These are phyloP conservation scores for Atopsyche davidsoni DNA, from an alignment of 1,140 invertebrate genomes.

Conservation along the genomic window DNA sequence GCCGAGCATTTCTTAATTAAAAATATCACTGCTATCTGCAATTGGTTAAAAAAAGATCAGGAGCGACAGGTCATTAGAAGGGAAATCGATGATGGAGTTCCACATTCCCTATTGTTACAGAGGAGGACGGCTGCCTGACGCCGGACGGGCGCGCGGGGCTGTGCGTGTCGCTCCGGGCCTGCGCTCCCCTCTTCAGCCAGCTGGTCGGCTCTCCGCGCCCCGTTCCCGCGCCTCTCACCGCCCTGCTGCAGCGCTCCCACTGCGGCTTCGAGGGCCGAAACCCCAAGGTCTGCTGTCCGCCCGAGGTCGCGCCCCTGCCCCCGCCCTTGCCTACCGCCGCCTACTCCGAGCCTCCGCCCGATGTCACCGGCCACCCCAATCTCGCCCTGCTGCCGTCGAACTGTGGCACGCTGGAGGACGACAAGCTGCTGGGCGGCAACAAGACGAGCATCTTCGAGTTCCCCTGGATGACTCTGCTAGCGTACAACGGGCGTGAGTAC, in stretches of 20 bases:
- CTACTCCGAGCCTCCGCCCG: constrained; percentile 32
- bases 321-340: background rate
- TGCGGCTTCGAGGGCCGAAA: constrained; percentile 49
- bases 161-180: constrained; percentile 25
- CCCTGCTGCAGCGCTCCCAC: constrained; percentile 41
- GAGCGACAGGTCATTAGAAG: no score
- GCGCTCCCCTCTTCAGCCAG: constrained; percentile 32
- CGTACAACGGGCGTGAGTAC: constrained; percentile 4
- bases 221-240: constrained; percentile 30
- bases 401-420: constrained; percentile 34
- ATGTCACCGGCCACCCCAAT: constrained; percentile 52
- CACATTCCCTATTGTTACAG: no score
- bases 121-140: no score
- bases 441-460: constrained; percentile 22
- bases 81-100: no score
- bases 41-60: no score
- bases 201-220: constrained; percentile 38
- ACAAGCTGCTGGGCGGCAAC: constrained; percentile 52
- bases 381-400: constrained; percentile 40
- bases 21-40: no score
- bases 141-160: background rate
- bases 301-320: background rate
- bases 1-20: no score
- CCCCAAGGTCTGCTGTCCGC: background rate
- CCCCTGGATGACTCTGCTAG: constrained; percentile 16